Evolutionary conservation across 2,113 vertebrate species (phyloP).

Genomic region (Microcebus murinus): DNA sequence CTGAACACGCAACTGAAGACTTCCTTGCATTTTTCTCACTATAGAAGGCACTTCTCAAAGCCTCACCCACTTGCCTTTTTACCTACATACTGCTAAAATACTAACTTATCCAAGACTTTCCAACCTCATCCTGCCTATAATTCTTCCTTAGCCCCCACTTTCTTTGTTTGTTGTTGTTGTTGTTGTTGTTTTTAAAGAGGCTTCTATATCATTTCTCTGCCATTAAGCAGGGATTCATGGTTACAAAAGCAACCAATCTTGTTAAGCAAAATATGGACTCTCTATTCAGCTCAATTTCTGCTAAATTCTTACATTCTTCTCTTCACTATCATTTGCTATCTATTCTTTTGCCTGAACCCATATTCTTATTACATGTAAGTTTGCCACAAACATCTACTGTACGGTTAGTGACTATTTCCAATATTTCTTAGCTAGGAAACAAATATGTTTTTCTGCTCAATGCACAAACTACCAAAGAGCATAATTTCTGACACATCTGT

Average conservation of each 20-base stretch:
- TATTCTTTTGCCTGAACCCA: neutral
- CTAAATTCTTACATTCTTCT: neutral
- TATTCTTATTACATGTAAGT: neutral
- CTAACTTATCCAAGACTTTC: neutral
- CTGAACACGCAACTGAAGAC: neutral
- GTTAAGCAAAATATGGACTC: neutral
- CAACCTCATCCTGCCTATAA: rapidly evolving
- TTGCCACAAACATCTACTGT: neutral
- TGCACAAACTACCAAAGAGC: rapidly evolving
- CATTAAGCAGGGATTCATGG: neutral
- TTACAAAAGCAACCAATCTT: neutral
- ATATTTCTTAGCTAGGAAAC: neutral
- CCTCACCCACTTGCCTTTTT: neutral
- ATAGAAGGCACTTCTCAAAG: neutral
- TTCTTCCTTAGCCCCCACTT: rapidly evolving
- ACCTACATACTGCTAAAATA: neutral
- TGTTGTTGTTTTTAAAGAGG: neutral
- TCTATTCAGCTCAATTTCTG: neutral
- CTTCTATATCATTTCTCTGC: neutral
- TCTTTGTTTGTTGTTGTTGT: neutral
- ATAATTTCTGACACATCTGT: neutral
- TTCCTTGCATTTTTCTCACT: neutral
- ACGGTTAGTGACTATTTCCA: neutral
- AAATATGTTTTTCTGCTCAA: neutral
- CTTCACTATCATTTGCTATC: neutral